These are phyloP conservation scores for Trochalopteron elliotii DNA, from an alignment of 2,113 vertebrate species.

Conservation along the genomic window DNA sequence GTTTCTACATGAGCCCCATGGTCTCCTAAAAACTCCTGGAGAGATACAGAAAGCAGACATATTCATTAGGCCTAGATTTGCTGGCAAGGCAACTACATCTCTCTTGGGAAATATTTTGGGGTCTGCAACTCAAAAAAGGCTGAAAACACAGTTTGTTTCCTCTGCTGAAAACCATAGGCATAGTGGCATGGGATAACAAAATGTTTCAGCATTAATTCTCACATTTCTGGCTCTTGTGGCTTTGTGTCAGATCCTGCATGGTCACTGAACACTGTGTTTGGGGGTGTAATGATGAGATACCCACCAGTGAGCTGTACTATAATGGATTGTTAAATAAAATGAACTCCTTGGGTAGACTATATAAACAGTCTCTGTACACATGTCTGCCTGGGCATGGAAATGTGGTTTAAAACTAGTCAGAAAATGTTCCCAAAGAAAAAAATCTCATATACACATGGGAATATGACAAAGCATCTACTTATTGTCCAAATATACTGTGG, in stretches of 20 bases:
- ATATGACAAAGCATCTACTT: slow-evolving; percentile 60
- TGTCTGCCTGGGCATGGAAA: slow-evolving; percentile 41
- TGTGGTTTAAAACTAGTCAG: slow-evolving; percentile 33
- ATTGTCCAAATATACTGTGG: slow-evolving; percentile 51
- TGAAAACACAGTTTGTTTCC: slow-evolving; percentile 8
- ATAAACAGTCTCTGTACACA: slow-evolving; percentile 27
- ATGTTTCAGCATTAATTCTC: slow-evolving; percentile 26
- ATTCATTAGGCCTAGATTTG: not conserved
- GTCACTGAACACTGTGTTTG: not conserved
- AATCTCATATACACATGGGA: slow-evolving; percentile 21
- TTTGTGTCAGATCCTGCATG: slow-evolving; percentile 46
- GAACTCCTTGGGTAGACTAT: slow-evolving; percentile 29
- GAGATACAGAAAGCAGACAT: not conserved
- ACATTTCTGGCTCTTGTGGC: slow-evolving; percentile 51
- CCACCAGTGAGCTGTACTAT: slow-evolving; percentile 24
- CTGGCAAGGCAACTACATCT: not conserved
- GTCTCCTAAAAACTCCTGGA: not conserved
- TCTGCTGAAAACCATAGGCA: not conserved
- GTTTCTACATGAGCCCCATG: not conserved
- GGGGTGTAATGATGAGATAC: slow-evolving; percentile 37
- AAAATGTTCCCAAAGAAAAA: slow-evolving; percentile 62
- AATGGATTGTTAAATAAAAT: slow-evolving; percentile 34
- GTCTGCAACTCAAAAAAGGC: not conserved
- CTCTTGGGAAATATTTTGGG: slow-evolving; percentile 23
- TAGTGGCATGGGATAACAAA: slow-evolving; percentile 3